A percentile compares a stretch with the other conserved stretches of the same genome.
Evolutionary conservation across 2,888 invertebrate genomes (phyloP).

Genomic region (Leptinotarsa peninsularis): DNA sequence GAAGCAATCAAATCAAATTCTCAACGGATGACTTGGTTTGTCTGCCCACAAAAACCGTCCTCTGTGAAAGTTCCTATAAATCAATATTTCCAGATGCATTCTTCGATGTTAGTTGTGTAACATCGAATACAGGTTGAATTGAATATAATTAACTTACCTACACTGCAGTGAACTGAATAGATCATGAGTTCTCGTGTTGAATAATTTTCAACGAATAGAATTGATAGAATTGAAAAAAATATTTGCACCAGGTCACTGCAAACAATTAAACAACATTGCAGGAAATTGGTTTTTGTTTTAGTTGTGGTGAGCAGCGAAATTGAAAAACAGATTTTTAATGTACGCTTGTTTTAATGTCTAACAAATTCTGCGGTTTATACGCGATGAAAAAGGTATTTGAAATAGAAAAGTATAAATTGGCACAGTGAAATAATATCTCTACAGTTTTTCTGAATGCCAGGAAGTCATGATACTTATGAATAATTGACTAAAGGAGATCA

Average conservation of each 20-base stretch:
- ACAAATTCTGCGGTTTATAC: background rate
- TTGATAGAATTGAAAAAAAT: background rate
- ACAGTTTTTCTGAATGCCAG: too few species aligned
- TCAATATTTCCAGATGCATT: constrained; percentile 2
- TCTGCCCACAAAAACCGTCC: background rate
- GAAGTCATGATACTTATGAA: too few species aligned
- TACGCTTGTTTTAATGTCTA: background rate
- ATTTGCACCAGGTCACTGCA: background rate
- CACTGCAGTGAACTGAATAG: background rate
- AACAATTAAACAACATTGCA: background rate
- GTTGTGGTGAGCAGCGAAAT: background rate
- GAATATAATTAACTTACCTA: background rate
- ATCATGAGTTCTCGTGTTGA: background rate
- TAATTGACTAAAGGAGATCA: too few species aligned
- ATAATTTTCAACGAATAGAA: background rate
- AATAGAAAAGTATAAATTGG: too few species aligned
- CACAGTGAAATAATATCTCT: too few species aligned
- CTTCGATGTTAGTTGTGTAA: background rate
- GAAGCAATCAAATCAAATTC: constrained; percentile 6
- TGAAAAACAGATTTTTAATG: background rate
- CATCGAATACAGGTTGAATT: constrained; percentile 1
- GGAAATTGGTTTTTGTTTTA: background rate
- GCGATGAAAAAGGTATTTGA: background rate
- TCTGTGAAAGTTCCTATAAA: background rate
- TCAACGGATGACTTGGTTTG: constrained; percentile 4